These are phyloP conservation scores for Oreochromis spilurus DNA, from an alignment of 2,113 vertebrate species.

Conservation along the genomic window DNA sequence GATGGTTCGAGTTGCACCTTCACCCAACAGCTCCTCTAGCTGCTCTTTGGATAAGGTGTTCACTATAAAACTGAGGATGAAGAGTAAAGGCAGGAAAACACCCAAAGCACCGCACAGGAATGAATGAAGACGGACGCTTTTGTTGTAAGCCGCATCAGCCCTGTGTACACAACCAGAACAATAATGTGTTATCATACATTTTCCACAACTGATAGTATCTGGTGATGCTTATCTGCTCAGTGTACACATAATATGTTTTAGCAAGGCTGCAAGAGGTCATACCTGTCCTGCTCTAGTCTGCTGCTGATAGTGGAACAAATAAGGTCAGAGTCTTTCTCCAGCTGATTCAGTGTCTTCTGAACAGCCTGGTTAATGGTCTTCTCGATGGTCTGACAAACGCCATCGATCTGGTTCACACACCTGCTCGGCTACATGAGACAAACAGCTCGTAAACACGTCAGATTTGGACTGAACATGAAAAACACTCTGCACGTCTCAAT, in stretches of 20 bases:
- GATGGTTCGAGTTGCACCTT: constrained; percentile 46
- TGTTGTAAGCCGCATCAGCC: constrained; percentile 60
- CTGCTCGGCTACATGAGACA: constrained; percentile 65
- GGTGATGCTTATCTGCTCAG: neutral
- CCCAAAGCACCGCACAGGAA: constrained; percentile 66
- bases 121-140: constrained; percentile 63
- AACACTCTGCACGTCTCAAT: neutral
- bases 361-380: constrained; percentile 79
- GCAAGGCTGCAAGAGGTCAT: neutral
- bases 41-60: constrained; percentile 62
- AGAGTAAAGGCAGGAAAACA: constrained; percentile 64
- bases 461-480: neutral
- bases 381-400: constrained; percentile 77
- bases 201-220: neutral
- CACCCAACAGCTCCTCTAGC: constrained; percentile 63
- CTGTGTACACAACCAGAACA: constrained; percentile 43
- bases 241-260: neutral
- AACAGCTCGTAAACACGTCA: neutral
- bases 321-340: constrained; percentile 76
- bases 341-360: constrained; percentile 77
- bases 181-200: neutral
- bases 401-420: constrained; percentile 77
- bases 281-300: constrained; percentile 73
- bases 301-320: constrained; percentile 67
- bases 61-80: constrained; percentile 71